Base-by-base conservation (phyloP, 2,113 vertebrate genomes). In the Dromas ardeola region DNA sequence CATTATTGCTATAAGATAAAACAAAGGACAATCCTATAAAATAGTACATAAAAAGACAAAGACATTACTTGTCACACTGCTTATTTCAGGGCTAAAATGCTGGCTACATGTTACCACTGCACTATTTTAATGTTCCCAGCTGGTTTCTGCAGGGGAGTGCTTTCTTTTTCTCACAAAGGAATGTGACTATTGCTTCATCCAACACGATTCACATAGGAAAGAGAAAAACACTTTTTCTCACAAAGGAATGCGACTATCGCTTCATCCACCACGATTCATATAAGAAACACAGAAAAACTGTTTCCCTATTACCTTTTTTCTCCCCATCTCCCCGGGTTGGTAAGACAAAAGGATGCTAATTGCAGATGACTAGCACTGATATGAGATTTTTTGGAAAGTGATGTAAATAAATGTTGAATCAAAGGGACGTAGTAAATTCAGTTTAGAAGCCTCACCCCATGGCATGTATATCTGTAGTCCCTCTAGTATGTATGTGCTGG, bases 11-110 rank as follows among this genome's bases (percentile, higher is more conserved):
- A 18, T 66, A 80, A 93, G 89, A 90, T 47, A 77, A 91, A 95
- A 82, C 5, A 4, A 96, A 94, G 78, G 66, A 80, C 55, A 50
- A 71, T 85, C 38, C 73, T 81, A 86, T 87, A 96, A 97, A 92
- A 79, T n/a, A 91, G 66, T 43, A 70, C 89, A 91, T 90, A 95
- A 95, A 87, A 95, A 93, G 66, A 88, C 74, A 91, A 94, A 92
- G 69, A 67, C 34, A 55, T 23, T 86, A 36, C 61, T 77, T 91
- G 81, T 81, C 53, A 73, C 50, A 59, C 8, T 87, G 61, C 58
- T 93, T 83, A 74, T 91, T 90, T 82, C 74, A 95, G 70, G n/a
- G 30, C 86, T 84, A 80, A 89, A 95, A 87, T 62, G 36, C 77
- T 95, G 65, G 40, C 56, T 91, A 38, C 45, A 15, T 50, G 30